A percentile compares a stretch with the other conserved stretches of the same genome.
Conservation (phyloP, 2,888 invertebrate genomes). For the Poecilus cupreus region DNA sequence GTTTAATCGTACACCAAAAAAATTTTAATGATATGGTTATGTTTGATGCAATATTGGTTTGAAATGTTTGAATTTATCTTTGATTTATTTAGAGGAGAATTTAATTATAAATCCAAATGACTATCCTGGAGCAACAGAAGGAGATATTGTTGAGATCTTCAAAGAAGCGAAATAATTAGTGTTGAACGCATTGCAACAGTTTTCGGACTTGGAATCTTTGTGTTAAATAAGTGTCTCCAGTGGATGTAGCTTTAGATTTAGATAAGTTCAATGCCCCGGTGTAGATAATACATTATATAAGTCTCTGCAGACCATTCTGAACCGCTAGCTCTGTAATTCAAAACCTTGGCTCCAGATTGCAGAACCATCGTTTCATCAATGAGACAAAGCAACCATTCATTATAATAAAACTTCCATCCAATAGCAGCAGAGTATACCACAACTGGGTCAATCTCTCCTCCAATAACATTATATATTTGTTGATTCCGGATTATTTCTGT, state of each 20-base stretch:
- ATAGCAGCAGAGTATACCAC: too few relatives aligned
- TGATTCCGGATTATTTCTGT: too few relatives aligned
- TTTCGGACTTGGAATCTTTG: conserved; percentile 93
- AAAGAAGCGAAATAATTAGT: conserved; percentile 86
- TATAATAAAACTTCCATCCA: too few relatives aligned
- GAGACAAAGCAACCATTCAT: too few relatives aligned
- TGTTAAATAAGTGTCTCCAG: conserved; percentile 88
- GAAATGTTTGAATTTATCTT: neutral
- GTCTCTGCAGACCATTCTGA: too few relatives aligned
- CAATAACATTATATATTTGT: too few relatives aligned
- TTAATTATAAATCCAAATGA: conserved; percentile 92
- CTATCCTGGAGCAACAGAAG: conserved; percentile 88
- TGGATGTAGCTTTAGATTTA: conserved; percentile 92
- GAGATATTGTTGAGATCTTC: conserved; percentile 93
- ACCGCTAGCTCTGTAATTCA: too few relatives aligned
- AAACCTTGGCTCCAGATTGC: too few relatives aligned
- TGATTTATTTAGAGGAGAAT: conserved; percentile 81
- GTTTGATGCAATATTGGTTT: neutral
- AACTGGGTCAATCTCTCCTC: too few relatives aligned
- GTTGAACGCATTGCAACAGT: conserved; percentile 92
- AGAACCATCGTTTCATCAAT: too few relatives aligned
- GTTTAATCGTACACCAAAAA: conserved; percentile 86
- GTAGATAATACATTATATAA: too few relatives aligned
- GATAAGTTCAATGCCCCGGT: too few relatives aligned
- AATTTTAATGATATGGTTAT: conserved; percentile 77